Percentiles rank a stretch among this genome's conserved stretches.
Evolutionary conservation across 1,140 invertebrate species (phyloP).

Genomic region (Himalopsyche phryganea): DNA sequence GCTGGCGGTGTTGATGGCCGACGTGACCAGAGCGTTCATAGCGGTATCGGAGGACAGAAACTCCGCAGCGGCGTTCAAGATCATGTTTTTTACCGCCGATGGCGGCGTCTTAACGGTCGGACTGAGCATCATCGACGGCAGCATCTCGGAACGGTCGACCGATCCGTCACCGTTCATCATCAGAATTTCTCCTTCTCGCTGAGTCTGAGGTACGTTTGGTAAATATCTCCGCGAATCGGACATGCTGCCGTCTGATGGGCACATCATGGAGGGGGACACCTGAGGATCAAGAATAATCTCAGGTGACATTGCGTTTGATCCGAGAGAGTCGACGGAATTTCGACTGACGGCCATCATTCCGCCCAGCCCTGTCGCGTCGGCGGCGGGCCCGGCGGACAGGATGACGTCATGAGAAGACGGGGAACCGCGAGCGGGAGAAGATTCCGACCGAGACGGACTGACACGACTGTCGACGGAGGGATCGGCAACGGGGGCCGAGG

Average conservation of each 20-base stretch:
- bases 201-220: conserved; percentile 26
- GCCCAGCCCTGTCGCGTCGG: conserved; percentile 38
- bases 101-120: conserved; percentile 57
- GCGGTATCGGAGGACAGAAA: conserved; percentile 56
- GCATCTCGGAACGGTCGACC: conserved; percentile 36
- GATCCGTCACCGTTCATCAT: conserved; percentile 39
- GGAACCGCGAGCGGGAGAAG: conserved; percentile 34
- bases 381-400: conserved; percentile 38
- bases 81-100: conserved; percentile 64
- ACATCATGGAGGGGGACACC: conserved; percentile 57
- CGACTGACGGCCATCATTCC: conserved; percentile 24
- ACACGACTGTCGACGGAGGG: conserved; percentile 59
- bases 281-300: conserved; percentile 62
- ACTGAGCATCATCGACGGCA: conserved; percentile 42
- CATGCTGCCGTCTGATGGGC: conserved; percentile 38
- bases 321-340: conserved; percentile 29
- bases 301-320: conserved; percentile 50
- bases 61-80: conserved; percentile 62
- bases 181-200: conserved; percentile 36
- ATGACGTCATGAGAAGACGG: conserved; percentile 44
- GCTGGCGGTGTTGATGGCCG: conserved; percentile 50
- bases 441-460: conserved; percentile 34
- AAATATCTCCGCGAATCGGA: conserved; percentile 40
- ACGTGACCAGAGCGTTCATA: conserved; percentile 50
- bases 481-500: conserved; percentile 48